phyloP scores from a whole-genome alignment of 1,140 invertebrate species.

The Aphis gossypii region DNA sequence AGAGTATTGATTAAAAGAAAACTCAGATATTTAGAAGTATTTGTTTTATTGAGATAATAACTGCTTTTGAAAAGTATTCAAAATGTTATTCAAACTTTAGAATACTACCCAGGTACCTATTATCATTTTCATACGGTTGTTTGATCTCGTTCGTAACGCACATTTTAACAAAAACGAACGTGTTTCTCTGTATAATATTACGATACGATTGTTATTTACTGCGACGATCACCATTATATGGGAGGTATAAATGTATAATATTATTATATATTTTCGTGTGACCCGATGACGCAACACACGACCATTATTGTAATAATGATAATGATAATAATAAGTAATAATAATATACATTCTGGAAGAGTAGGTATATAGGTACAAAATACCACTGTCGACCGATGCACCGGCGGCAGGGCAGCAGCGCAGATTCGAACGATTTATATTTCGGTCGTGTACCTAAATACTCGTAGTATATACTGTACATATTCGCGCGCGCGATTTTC shows the following conservation, averaged over 20 bases:
- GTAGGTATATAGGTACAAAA: not conserved
- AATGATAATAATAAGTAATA: not conserved
- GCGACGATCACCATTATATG: not conserved
- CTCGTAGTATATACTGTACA: not conserved
- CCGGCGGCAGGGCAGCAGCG: not conserved
- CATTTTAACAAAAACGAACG: not conserved
- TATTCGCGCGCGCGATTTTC: not conserved
- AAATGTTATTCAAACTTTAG: not conserved
- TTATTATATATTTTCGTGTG: not conserved
- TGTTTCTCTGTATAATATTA: not conserved
- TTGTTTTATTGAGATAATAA: not conserved
- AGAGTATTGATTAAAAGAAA: not conserved
- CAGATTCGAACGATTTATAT: not conserved
- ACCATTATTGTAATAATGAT: conserved; percentile 10
- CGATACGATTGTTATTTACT: not conserved
- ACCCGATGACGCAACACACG: not conserved
- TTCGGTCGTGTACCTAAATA: conserved; percentile 22
- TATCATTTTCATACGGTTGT: not conserved
- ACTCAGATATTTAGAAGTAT: not conserved
- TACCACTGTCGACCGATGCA: not conserved
- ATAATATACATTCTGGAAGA: conserved; percentile 14
- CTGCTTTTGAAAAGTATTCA: not conserved
- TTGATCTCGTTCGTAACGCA: not conserved
- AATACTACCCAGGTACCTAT: not conserved
- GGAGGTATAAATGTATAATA: not conserved